Percentiles rank a stretch among this genome's conserved stretches.
These are phyloP conservation scores for Pygoscelis adeliae DNA, from an alignment of 2,113 vertebrate genomes.

Conservation along the genomic window DNA sequence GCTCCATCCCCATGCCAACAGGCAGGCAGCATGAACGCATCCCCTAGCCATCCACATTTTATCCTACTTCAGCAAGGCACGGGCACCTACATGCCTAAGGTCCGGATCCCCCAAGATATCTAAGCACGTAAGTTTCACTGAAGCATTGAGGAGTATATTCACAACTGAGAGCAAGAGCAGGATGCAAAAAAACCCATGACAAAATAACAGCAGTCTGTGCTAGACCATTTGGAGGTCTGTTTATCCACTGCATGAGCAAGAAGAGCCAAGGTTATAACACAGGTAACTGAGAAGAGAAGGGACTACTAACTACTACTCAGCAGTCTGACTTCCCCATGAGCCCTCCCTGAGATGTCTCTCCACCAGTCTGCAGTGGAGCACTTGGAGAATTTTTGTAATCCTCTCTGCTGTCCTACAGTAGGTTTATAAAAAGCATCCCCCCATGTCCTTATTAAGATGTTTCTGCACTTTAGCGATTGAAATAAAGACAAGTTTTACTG, in stretches of 20 bases:
- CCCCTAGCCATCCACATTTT: not conserved
- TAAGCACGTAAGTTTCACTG: not conserved
- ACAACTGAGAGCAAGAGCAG: not conserved
- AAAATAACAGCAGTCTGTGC: not conserved
- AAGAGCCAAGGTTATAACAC: not conserved
- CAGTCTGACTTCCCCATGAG: not conserved
- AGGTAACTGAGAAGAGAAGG: not conserved
- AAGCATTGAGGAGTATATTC: not conserved
- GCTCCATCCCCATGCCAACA: rapidly evolving
- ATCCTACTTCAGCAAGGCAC: not conserved
- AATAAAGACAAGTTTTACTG: not conserved
- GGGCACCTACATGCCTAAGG: not conserved
- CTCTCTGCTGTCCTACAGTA: not conserved
- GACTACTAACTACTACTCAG: not conserved
- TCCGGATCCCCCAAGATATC: not conserved
- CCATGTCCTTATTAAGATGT: not conserved
- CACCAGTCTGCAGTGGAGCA: not conserved
- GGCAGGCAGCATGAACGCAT: not conserved
- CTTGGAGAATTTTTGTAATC: not conserved
- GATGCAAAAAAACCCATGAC: not conserved
- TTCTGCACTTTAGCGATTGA: not conserved
- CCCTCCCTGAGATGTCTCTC: not conserved
- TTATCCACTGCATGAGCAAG: not conserved
- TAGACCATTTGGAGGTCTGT: not conserved
- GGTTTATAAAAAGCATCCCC: not conserved